These are phyloP conservation scores for Phymorhynchus buccinoides DNA, from an alignment of 1,140 invertebrate species.

Conservation along the genomic window DNA sequence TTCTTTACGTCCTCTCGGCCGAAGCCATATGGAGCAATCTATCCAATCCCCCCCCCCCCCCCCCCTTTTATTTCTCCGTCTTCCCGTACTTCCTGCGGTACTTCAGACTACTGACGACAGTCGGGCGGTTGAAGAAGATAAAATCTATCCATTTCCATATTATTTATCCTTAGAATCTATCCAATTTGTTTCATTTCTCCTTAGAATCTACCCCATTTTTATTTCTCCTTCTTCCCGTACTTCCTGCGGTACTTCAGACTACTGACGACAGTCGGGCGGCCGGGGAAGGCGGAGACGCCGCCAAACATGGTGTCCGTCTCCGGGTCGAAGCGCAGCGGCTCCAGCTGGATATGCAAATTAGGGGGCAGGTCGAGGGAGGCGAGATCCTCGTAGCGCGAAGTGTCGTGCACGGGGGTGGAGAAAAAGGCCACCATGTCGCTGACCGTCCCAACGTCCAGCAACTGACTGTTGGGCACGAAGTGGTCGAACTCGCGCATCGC, in stretches of 20 bases:
- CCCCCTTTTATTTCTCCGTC: conserved; percentile 8
- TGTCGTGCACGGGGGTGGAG: conserved; percentile 79
- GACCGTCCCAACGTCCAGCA: conserved; percentile 83
- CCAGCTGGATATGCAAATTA: conserved; percentile 87
- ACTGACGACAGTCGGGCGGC: conserved; percentile 86
- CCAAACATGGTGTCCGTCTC: conserved; percentile 86
- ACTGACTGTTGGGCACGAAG: conserved; percentile 85
- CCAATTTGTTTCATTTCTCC: no score
- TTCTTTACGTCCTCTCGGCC: no score
- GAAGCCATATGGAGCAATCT: no score
- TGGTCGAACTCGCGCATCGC: conserved; percentile 84
- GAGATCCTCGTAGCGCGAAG: conserved; percentile 81
- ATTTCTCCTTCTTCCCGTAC: conserved; percentile 74
- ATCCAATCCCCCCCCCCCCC: no score
- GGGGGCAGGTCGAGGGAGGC: conserved; percentile 82
- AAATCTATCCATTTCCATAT: no score
- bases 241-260: conserved; percentile 88
- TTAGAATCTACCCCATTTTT: no score
- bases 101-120: conserved; percentile 86
- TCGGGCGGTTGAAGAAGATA: conserved; percentile 86
- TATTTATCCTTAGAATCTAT: no score
- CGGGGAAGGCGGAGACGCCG: conserved; percentile 87
- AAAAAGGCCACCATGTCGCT: conserved; percentile 86
- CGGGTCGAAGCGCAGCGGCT: conserved; percentile 87
- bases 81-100: conserved; percentile 85